Evolutionary conservation across 2,113 vertebrate species (phyloP), one percentile per base, ranked within the genome.

Genomic region (Ondatra zibethicus): DNA sequence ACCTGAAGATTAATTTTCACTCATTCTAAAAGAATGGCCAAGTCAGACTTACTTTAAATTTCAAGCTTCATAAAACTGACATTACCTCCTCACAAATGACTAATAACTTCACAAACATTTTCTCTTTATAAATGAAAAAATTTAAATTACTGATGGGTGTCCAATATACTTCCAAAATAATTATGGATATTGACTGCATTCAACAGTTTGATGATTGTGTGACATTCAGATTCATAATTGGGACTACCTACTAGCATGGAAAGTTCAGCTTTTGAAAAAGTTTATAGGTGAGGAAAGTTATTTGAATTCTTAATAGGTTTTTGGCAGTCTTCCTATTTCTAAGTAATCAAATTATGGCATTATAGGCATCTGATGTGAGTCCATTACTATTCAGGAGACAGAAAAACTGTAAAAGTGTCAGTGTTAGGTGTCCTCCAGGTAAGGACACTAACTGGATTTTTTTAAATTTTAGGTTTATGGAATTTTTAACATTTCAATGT

Each of bases 401-500:
- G 50, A 5, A 84, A 58, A 94, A 63, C 47, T 58, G 82, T 96
- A 50, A 91, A 93, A 96, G 19, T 50, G 5, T 27, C 55, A 97
- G 86, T 70, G 92, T 94, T 78, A 39, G 16, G 10, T 97, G 29
- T 80, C 96, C 70, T 96, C 91, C 89, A 90, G 70, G 68, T 93
- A 97, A 94, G 58, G 33, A 68, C 94, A 96, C 58, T 58, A 42
- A 75, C 55, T 95, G 85, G n/a, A n/a, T 91, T 78, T 73, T 88
- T 36, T 61, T 96, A 86, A 89, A 93, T 96, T 68, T 85, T 87
- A 94, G 36, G 7, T 90, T 96, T 88, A 93, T 96, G 73, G 9
- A 92, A 77, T 94, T 93, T 78, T 97, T 95, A 96, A 66, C 95
- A 97, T 97, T 97, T 97, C 87, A 94, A 39, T 55, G 29, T 61